Base-by-base conservation (phyloP, 2,113 vertebrate genomes). In the Ammodytes dubius region DNA sequence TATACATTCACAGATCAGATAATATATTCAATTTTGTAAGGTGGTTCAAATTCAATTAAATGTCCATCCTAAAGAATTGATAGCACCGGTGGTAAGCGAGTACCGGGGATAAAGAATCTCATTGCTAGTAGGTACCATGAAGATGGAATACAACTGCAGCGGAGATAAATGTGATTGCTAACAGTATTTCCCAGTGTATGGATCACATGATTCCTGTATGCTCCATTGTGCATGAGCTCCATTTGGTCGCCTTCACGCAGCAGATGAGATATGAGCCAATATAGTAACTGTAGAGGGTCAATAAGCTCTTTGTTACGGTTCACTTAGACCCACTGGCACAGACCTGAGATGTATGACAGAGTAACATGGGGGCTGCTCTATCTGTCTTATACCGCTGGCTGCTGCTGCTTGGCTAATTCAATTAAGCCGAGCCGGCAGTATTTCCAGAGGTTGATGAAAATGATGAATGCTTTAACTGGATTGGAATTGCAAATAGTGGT, bases 291-390 rank as follows among this genome's bases (percentile, higher is more conserved):
- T 27, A 14, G 42, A 67, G 46, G 81, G 67, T 86, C 88, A 82
- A 68, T 84, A 83, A 78, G 70, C 79, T 82, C 71, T 88, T 79
- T 87, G 91, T 66, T 66, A 78, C 27, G 61, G 73, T 72, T 82
- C 54, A 84, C 65, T 71, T 66, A 40, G 77, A 61, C 47, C 13
- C 27, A n/a, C 5, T 58, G 71, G 77, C 58, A 50, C 59, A 19
- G 42, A 39, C 39, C n/a, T 78, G 56, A 71, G 83, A 70, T 71
- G 72, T 71, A 74, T 69, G 79, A 74, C 45, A 53, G 19, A 64
- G 47, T 37, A 49, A 81, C 53, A 58, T 7, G 47, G 2, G 17
- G 46, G 63, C 54, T 4, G 37, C 69, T 42, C 46, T 72, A 71
- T 91, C 79, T 74, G 59, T 89, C 86, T 77, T 42, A 64, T 42